These are phyloP conservation scores for Ernsta delagoae DNA, from an alignment of 2,888 invertebrate species.

Conservation along the genomic window DNA sequence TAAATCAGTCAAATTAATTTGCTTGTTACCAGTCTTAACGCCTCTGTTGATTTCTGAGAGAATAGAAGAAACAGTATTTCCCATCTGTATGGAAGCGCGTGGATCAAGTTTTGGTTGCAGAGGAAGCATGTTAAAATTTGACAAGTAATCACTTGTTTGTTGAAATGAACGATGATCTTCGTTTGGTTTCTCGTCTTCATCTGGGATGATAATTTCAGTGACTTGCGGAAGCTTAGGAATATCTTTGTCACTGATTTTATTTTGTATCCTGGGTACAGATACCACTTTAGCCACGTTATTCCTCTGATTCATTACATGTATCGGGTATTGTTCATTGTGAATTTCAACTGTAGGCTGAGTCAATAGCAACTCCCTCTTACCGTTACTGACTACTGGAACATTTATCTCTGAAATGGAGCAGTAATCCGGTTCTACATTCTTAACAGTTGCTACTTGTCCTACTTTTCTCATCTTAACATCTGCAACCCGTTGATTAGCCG, in stretches of 20 bases:
- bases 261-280: constrained; percentile 74
- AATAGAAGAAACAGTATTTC: constrained; percentile 81
- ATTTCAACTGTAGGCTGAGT: constrained; percentile 83
- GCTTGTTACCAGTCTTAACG: constrained; percentile 72
- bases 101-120: constrained; percentile 77
- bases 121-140: constrained; percentile 72
- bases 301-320: constrained; percentile 66
- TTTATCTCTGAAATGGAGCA: constrained; percentile 91
- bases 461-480: constrained; percentile 83
- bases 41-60: constrained; percentile 85
- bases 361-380: constrained; percentile 81
- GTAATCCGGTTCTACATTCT: constrained; percentile 88
- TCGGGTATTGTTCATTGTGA: constrained; percentile 78
- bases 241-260: constrained; percentile 83
- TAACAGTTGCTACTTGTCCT: constrained; percentile 79
- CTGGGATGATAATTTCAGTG: constrained; percentile 89
- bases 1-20: constrained; percentile 75
- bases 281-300: constrained; percentile 79
- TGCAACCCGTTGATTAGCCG: constrained; percentile 85
- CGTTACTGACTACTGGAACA: constrained; percentile 86
- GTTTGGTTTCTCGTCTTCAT: constrained; percentile 82
- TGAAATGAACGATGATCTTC: constrained; percentile 70
- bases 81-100: constrained; percentile 85
- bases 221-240: constrained; percentile 91
- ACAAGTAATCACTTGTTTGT: constrained; percentile 69